Percentiles rank a stretch among this genome's conserved stretches.
Evolutionary conservation across 2,888 invertebrate species (phyloP).

Genomic region (Eutolmus rufibarbis): DNA sequence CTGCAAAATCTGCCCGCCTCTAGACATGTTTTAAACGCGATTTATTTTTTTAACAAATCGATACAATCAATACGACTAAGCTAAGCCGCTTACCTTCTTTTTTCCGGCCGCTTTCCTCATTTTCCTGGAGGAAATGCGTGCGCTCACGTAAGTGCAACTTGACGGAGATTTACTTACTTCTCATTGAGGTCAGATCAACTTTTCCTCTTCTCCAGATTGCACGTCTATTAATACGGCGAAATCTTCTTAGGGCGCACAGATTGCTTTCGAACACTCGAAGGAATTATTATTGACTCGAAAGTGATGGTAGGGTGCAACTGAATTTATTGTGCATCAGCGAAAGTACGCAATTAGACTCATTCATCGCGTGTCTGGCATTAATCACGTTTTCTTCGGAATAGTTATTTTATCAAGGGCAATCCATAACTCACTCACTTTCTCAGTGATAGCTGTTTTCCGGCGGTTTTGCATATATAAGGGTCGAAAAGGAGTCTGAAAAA

Average conservation of each 20-base stretch:
- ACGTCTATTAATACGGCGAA: slow-evolving; percentile 3
- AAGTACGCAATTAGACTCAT: neutral
- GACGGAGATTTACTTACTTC: neutral
- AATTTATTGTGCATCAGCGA: neutral
- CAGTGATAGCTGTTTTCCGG: neutral
- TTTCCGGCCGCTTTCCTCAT: slow-evolving; percentile 1
- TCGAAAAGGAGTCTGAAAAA: too few species aligned
- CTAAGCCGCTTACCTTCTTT: slow-evolving; percentile 5
- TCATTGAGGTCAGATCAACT: slow-evolving; percentile 17
- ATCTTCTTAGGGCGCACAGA: slow-evolving; percentile 3
- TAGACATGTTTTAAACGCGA: slow-evolving; percentile 12
- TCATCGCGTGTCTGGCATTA: neutral
- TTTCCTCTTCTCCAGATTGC: slow-evolving; percentile 21
- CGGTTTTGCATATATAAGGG: too few species aligned
- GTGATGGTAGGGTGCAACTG: neutral
- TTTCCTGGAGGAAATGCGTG: slow-evolving; percentile 28
- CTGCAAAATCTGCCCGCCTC: neutral
- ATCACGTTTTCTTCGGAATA: neutral
- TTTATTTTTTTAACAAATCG: neutral
- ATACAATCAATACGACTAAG: neutral
- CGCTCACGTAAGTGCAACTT: neutral
- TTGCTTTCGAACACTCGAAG: neutral
- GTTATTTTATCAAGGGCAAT: neutral
- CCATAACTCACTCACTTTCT: neutral
- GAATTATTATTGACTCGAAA: neutral